Base-by-base conservation (phyloP, 2,113 vertebrate genomes). In the Hepsetus odoe region DNA sequence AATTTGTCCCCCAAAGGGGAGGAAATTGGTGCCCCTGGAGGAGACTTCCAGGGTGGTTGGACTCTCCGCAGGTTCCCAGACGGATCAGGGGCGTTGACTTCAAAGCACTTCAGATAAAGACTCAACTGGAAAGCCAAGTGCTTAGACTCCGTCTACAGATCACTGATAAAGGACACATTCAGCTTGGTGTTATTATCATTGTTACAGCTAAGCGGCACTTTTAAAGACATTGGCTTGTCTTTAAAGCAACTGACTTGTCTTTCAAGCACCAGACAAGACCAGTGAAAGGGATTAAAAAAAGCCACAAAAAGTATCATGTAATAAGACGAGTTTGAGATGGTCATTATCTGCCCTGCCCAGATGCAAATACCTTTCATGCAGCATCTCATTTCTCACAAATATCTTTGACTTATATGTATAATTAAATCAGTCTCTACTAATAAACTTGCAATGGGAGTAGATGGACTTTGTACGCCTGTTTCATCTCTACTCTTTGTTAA, bases 91-190 rank as follows among this genome's bases (percentile, higher is more conserved):
- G 70, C 22, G 26, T 56, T 38, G 80, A 85, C 90, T 91, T 94
- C 91, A 93, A 93, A 94, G 92, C 74, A 9, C 26, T 35, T 0
- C 8, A 85, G 90, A 92, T 90, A 91, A 90, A 90, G 83, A 72
- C 53, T 71, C 84, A 85, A 86, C 81, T 84, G 84, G 77, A 79
- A 79, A 79, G 78, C 84, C 72, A 83, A 85, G 79, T 85, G 87
- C 69, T 88, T 76, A 83, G 76, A 73, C 81, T 76, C 42, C 58
- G 81, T 74, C 72, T 74, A 87, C 79, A 89, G 88, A 87, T 87
- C 86, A 26, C 72, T 79, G 89, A 92, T 89, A 90, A 86, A 86
- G 84, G 73, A 85, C 73, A 86, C 85, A 85, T 83, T 70, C 68
- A 49, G 77, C 81, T 74, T 74, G 40, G 64, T 73, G 85, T 90